These are phyloP conservation scores for Philonicus albiceps DNA, from an alignment of 2,888 invertebrate species.

Conservation along the genomic window DNA sequence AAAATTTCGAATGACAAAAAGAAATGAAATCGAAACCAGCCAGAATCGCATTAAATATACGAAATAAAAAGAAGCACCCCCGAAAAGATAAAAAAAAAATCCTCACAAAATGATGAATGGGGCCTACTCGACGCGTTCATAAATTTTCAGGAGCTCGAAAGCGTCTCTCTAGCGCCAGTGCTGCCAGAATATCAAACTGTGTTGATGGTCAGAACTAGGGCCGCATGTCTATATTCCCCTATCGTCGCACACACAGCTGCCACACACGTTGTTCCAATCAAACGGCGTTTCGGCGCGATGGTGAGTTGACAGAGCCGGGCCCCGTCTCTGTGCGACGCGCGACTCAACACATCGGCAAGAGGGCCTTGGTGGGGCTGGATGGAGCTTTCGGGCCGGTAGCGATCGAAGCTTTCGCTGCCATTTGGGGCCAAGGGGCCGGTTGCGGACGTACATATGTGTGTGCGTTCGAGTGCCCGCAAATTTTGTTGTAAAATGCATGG, in stretches of 20 bases:
- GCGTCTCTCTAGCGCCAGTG: slow-evolving; percentile 40
- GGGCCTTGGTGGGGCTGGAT: background rate
- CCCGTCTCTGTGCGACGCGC: background rate
- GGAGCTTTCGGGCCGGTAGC: background rate
- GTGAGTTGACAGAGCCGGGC: background rate
- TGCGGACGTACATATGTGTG: background rate
- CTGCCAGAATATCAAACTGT: slow-evolving; percentile 47
- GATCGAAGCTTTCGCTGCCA: background rate
- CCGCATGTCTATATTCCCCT: slow-evolving; percentile 20
- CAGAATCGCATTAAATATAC: slow-evolving; percentile 17
- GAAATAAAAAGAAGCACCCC: background rate
- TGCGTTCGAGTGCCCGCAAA: background rate
- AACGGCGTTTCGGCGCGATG: background rate
- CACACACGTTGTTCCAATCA: background rate
- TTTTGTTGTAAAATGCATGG: background rate
- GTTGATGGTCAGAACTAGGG: slow-evolving; percentile 36
- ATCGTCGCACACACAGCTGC: background rate
- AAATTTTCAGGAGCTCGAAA: background rate
- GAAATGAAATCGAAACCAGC: slow-evolving; percentile 31
- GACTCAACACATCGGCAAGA: background rate
- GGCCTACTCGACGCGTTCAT: background rate
- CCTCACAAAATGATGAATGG: slow-evolving; percentile 33
- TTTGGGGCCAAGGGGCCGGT: background rate
- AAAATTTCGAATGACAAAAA: slow-evolving; percentile 22
- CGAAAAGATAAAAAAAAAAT: background rate